These are phyloP conservation scores for Pseudorhombus dupliciocellatus DNA, from an alignment of 2,113 vertebrate genomes.

Conservation along the genomic window DNA sequence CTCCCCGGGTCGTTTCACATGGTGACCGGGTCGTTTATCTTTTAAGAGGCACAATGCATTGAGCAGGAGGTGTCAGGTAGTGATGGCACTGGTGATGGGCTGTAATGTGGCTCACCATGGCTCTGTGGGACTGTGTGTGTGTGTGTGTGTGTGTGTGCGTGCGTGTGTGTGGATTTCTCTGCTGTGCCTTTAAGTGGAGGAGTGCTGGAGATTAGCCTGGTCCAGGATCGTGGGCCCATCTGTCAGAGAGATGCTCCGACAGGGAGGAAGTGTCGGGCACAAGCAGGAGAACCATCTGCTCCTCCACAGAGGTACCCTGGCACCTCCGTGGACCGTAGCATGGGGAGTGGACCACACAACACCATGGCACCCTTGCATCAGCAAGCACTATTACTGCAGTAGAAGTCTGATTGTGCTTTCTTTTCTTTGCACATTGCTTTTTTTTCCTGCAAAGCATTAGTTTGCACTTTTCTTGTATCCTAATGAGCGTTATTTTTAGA, in stretches of 20 bases:
- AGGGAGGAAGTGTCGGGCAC: conserved; percentile 76
- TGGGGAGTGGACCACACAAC: conserved; percentile 49
- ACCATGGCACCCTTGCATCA: conserved; percentile 18
- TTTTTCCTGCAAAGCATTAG: too few species aligned
- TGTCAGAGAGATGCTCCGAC: conserved; percentile 80
- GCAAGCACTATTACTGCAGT: conserved; percentile 12
- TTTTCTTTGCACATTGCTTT: neutral
- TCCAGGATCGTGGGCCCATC: conserved; percentile 81
- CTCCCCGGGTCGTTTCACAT: neutral
- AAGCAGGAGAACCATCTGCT: conserved; percentile 81
- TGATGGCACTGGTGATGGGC: conserved; percentile 32
- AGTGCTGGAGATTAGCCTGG: conserved; percentile 80
- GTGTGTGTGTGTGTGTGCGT: neutral
- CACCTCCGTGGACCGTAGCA: conserved; percentile 50
- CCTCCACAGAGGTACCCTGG: conserved; percentile 64
- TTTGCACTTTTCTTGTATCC: neutral
- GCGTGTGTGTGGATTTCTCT: neutral
- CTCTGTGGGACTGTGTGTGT: conserved; percentile 34
- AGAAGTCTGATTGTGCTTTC: neutral
- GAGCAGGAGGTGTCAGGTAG: conserved; percentile 27
- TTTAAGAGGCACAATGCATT: neutral
- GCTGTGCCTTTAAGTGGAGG: conserved; percentile 81
- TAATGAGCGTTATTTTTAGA: too few species aligned
- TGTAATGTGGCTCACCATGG: conserved; percentile 33
- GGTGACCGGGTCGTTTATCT: neutral